Percentiles rank a stretch among this genome's conserved stretches.
Evolutionary conservation across 2,888 invertebrate genomes (phyloP).

Genomic region (Sinelater perroti): DNA sequence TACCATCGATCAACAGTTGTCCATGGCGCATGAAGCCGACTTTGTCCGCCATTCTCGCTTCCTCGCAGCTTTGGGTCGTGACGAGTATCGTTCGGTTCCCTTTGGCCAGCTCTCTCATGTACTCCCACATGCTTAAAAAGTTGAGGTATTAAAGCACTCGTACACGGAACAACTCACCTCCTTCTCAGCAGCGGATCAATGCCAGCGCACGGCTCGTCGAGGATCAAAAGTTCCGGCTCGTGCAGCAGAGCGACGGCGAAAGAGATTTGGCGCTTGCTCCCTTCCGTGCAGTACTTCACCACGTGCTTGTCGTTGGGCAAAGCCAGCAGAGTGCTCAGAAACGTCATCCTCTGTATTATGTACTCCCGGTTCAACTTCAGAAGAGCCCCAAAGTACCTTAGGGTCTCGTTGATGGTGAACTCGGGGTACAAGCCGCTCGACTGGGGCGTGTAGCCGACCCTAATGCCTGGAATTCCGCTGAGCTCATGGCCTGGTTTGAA

Average conservation of each 20-base stretch:
- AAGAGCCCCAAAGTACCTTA: conserved; percentile 35
- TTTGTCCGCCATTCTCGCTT: conserved; percentile 36
- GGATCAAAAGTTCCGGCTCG: conserved; percentile 84
- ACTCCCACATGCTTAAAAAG: conserved; percentile 36
- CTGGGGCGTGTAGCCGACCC: conserved; percentile 39
- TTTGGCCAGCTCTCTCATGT: conserved; percentile 31
- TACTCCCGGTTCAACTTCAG: conserved; percentile 30
- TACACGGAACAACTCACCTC: conserved; percentile 63
- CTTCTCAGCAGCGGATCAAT: conserved; percentile 87
- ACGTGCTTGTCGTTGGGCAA: conserved; percentile 47
- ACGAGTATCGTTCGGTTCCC: conserved; percentile 34
- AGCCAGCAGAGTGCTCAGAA: conserved; percentile 31
- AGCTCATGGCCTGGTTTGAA: conserved; percentile 30
- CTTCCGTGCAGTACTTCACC: conserved; percentile 81
- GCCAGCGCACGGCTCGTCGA: conserved; percentile 94
- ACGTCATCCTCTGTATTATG: conserved; percentile 32
- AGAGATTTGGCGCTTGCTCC: conserved; percentile 87
- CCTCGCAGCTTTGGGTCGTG: conserved; percentile 38
- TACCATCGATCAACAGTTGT: conserved; percentile 35
- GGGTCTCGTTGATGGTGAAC: conserved; percentile 38
- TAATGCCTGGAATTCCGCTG: conserved; percentile 36
- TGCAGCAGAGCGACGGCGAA: conserved; percentile 89
- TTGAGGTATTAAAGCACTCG: neutral
- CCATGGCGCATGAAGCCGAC: conserved; percentile 39
- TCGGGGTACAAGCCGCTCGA: conserved; percentile 33